These are phyloP conservation scores for Thera obeliscata DNA, from an alignment of 2,888 invertebrate genomes.

Conservation along the genomic window DNA sequence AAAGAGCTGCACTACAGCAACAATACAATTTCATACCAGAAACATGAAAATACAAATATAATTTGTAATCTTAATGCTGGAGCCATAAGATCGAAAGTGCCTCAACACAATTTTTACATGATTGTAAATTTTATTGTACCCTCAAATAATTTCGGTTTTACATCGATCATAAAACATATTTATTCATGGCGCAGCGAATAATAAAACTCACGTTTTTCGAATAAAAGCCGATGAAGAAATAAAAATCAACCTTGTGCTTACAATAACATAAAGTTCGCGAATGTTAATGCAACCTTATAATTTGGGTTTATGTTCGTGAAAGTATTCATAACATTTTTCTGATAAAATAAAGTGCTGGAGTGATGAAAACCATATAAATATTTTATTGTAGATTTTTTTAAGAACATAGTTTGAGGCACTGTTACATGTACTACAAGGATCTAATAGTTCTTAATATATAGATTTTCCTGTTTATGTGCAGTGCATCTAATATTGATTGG, in stretches of 20 bases:
- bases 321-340: slow-evolving; percentile 15
- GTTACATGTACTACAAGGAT: too few relatives aligned
- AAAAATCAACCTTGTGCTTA: slow-evolving; percentile 41
- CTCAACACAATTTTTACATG: slow-evolving; percentile 12
- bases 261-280: slow-evolving; percentile 36
- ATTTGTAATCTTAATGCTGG: slow-evolving; percentile 2
- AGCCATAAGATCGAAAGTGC: slow-evolving; percentile 4
- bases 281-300: slow-evolving; percentile 29
- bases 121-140: slow-evolving; percentile 41
- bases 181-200: slow-evolving; percentile 44
- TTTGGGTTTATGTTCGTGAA: slow-evolving; percentile 23
- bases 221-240: slow-evolving; percentile 45
- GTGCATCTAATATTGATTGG: too few relatives aligned
- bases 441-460: too few relatives aligned
- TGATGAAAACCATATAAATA: slow-evolving; percentile 2
- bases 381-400: too few relatives aligned
- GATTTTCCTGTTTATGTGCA: too few relatives aligned
- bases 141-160: slow-evolving; percentile 46
- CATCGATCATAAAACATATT: slow-evolving; percentile 46
- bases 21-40: slow-evolving; percentile 31
- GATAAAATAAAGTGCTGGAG: slow-evolving; percentile 14
- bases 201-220: slow-evolving; percentile 46
- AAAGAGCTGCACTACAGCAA: slow-evolving; percentile 32
- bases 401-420: too few relatives aligned
- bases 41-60: neutral